These are phyloP conservation scores for Platorchestia sp. DNA, from an alignment of 1,140 invertebrate species.

Conservation along the genomic window DNA sequence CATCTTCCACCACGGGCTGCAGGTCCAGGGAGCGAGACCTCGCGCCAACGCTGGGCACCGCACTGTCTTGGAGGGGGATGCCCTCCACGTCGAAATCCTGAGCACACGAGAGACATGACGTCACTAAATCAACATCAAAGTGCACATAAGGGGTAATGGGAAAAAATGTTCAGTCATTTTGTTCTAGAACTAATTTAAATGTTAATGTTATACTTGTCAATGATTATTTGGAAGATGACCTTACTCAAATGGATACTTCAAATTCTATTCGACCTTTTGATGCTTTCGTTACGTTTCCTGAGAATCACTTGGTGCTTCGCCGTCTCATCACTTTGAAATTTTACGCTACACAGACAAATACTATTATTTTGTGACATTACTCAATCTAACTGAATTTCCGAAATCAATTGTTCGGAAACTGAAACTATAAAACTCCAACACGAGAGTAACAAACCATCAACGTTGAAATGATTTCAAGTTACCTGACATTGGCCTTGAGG, in stretches of 20 bases:
- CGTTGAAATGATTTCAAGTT: too few species aligned
- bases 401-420: neutral
- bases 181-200: too few species aligned
- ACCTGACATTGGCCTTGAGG: constrained; percentile 82
- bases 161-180: too few species aligned
- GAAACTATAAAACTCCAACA: neutral
- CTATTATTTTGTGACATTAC: neutral
- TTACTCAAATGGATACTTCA: too few species aligned
- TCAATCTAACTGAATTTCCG: too few species aligned
- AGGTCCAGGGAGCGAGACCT: neutral
- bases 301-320: too few species aligned
- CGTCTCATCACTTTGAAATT: too few species aligned
- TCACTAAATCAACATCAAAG: neutral
- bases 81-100: constrained; percentile 65
- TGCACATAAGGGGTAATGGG: too few species aligned
- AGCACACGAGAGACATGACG: neutral
- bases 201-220: neutral
- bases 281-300: too few species aligned
- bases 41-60: constrained; percentile 27
- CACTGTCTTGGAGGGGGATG: constrained; percentile 62
- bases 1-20: constrained; percentile 38
- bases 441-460: neutral
- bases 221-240: neutral
- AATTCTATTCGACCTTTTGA: too few species aligned
- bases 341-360: neutral